Conservation (phyloP, 2,113 vertebrate species). For the Anser cygnoides region DNA sequence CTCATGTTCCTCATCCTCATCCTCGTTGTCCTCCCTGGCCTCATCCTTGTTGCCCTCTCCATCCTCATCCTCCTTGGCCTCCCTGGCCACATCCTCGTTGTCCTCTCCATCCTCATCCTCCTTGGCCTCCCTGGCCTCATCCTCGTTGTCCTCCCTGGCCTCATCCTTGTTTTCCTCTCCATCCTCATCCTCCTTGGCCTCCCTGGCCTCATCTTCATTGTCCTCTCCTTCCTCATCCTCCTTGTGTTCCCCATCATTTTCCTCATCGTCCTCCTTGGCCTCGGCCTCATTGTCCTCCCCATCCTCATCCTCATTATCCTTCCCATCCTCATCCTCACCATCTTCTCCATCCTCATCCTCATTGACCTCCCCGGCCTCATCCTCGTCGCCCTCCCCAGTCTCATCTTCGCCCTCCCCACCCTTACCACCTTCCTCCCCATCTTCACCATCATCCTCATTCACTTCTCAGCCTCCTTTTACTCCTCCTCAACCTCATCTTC, state of each 20-base stretch:
- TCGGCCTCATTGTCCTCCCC: not conserved
- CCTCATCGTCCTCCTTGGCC: too few relatives aligned
- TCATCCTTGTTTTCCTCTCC: too few relatives aligned
- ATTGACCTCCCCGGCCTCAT: too few relatives aligned
- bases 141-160: too few relatives aligned
- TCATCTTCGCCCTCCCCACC: not conserved
- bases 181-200: too few relatives aligned
- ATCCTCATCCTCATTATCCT: slow-evolving; percentile 38
- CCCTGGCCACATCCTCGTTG: not conserved
- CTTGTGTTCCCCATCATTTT: fast-evolving
- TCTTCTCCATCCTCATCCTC: not conserved
- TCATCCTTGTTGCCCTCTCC: fast-evolving
- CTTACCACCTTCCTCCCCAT: not conserved
- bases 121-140: too few relatives aligned
- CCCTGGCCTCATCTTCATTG: not conserved
- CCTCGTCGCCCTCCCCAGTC: not conserved
- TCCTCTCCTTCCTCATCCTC: not conserved
- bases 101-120: not conserved
- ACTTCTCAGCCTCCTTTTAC: too few relatives aligned
- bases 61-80: not conserved
- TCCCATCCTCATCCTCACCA: not conserved
- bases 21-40: too few relatives aligned
- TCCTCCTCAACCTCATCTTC: too few relatives aligned
- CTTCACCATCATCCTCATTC: not conserved
- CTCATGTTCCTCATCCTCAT: fast-evolving